Evolutionary conservation across 1,140 invertebrate genomes (phyloP).

Genomic region (Hormaphis cornu): DNA sequence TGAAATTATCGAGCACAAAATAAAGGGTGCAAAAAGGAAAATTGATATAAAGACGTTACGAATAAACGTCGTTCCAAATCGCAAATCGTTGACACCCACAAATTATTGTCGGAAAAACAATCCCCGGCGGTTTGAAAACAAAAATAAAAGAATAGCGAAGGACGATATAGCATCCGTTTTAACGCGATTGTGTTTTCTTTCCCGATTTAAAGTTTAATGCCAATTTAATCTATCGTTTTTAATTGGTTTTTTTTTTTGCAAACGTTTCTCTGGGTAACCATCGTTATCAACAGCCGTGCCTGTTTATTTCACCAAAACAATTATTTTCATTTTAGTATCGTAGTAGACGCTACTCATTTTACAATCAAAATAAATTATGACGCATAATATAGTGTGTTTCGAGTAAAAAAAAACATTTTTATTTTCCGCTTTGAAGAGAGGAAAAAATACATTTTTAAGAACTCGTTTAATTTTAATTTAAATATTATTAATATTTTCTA

Average conservation of each 20-base stretch:
- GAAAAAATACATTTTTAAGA: no score
- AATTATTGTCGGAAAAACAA: background rate
- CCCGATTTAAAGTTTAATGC: background rate
- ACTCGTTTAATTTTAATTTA: no score
- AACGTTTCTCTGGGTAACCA: background rate
- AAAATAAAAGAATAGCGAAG: background rate
- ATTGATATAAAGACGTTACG: constrained; percentile 15
- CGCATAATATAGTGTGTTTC: no score
- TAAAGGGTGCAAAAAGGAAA: constrained; percentile 6
- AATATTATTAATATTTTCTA: no score
- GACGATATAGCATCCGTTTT: background rate
- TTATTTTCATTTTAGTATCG: no score
- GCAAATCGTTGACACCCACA: constrained; percentile 8
- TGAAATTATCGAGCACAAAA: background rate
- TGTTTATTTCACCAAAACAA: no score
- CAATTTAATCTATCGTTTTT: constrained; percentile 14
- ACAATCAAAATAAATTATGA: no score
- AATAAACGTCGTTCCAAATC: background rate
- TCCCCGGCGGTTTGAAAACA: background rate
- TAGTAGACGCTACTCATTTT: no score
- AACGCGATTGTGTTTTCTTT: background rate
- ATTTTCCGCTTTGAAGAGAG: no score
- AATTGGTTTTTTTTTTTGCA: constrained; percentile 1
- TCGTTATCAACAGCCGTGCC: background rate
- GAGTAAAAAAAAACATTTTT: no score